phyloP scores from a whole-genome alignment of 2,113 vertebrate genomes.

The Geococcyx californianus region DNA sequence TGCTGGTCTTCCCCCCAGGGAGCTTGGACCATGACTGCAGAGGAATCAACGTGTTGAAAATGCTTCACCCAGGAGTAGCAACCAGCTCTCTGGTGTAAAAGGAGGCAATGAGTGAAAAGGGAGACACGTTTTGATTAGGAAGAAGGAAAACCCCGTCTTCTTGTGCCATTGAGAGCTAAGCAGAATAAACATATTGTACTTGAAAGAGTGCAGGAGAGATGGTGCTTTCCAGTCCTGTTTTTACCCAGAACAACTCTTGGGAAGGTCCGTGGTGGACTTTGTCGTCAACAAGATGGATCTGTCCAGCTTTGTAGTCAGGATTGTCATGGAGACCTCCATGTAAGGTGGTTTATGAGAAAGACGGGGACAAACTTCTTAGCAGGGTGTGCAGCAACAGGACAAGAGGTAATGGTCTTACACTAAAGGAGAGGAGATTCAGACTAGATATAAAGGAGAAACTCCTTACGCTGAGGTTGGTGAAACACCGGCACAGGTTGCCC shows the following conservation, averaged over 20 bases:
- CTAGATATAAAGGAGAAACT: accelerated
- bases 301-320: accelerated
- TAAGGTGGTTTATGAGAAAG: background rate
- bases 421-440: background rate
- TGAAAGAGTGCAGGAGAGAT: background rate
- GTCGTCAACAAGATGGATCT: background rate
- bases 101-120: accelerated
- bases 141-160: background rate
- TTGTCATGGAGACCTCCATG: accelerated
- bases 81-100: background rate
- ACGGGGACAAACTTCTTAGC: background rate
- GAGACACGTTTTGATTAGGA: accelerated
- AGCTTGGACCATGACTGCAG: background rate
- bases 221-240: background rate
- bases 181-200: background rate
- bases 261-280: background rate
- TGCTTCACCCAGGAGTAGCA: accelerated
- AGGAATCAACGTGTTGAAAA: background rate
- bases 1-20: background rate
- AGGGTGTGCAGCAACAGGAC: accelerated
- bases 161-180: background rate
- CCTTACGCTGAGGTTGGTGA: accelerated
- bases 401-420: background rate
- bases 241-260: background rate
- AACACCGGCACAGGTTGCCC: accelerated